These are phyloP conservation scores for Drosophila prostipennis DNA, from an alignment of 2,888 invertebrate species.

Conservation along the genomic window DNA sequence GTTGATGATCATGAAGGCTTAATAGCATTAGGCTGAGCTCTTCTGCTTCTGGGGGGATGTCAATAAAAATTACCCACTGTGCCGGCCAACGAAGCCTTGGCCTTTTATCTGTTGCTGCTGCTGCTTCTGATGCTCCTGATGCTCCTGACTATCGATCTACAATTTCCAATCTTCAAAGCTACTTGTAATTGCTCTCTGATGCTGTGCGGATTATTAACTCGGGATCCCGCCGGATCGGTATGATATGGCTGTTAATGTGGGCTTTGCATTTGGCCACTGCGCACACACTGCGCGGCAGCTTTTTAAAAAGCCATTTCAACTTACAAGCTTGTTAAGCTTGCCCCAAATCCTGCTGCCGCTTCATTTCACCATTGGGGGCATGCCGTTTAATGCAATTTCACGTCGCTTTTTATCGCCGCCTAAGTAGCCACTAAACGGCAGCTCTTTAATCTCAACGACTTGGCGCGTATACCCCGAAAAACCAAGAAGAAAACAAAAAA, in stretches of 20 bases:
- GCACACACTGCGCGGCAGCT: slow-evolving; percentile 59
- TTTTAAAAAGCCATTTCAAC: slow-evolving; percentile 76
- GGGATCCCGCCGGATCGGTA: slow-evolving; percentile 14
- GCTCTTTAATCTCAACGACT: slow-evolving; percentile 79
- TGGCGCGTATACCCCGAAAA: slow-evolving; percentile 48
- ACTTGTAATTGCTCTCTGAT: slow-evolving; percentile 68
- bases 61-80: slow-evolving; percentile 56
- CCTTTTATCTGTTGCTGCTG: slow-evolving; percentile 34
- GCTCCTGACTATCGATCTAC: slow-evolving; percentile 54
- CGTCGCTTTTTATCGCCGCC: slow-evolving; percentile 75
- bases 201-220: slow-evolving; percentile 64
- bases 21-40: slow-evolving; percentile 64
- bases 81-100: slow-evolving; percentile 3
- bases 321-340: slow-evolving; percentile 79
- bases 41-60: slow-evolving; percentile 32
- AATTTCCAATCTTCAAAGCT: slow-evolving; percentile 60
- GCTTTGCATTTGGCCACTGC: slow-evolving; percentile 32
- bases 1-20: slow-evolving; percentile 72
- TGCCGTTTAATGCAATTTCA: slow-evolving; percentile 74
- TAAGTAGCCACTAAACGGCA: slow-evolving; percentile 81
- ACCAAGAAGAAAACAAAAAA: too few relatives aligned
- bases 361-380: slow-evolving; percentile 47
- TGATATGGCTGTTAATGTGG: slow-evolving; percentile 16
- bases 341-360: slow-evolving; percentile 64
- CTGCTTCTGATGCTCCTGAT: slow-evolving; percentile 3